phyloP scores from a whole-genome alignment of 2,888 invertebrate species.

The Ferrisia virgata region DNA sequence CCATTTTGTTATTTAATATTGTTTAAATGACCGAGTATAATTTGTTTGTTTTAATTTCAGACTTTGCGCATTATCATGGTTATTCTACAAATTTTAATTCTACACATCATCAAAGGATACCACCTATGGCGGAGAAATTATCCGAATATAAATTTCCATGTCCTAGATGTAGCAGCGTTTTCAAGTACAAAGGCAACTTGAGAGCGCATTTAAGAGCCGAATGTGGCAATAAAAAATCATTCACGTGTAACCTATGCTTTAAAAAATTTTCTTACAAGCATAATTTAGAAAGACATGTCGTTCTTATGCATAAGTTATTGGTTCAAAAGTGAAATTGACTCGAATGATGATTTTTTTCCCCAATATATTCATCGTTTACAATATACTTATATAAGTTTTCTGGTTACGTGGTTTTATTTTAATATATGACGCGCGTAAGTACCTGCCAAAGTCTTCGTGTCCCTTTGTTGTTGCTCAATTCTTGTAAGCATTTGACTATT shows the following conservation, averaged over 20 bases:
- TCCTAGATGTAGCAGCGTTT: slow-evolving; percentile 50
- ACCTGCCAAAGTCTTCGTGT: too few species aligned
- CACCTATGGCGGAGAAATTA: not conserved
- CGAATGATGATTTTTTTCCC: not conserved
- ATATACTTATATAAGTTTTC: too few species aligned
- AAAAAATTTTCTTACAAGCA: not conserved
- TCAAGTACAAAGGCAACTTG: slow-evolving; percentile 49
- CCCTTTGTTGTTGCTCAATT: too few species aligned
- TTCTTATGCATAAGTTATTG: not conserved
- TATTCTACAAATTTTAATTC: not conserved
- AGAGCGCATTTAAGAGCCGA: slow-evolving; percentile 52
- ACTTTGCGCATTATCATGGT: not conserved
- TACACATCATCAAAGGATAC: not conserved
- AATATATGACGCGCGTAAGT: too few species aligned
- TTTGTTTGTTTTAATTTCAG: not conserved
- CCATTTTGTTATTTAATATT: too few species aligned
- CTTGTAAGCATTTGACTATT: too few species aligned
- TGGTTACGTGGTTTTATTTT: not conserved
- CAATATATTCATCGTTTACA: too few species aligned
- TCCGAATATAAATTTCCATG: slow-evolving; percentile 12
- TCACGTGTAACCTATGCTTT: slow-evolving; percentile 51
- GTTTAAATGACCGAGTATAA: not conserved
- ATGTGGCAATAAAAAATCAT: slow-evolving; percentile 57
- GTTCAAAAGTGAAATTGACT: not conserved
- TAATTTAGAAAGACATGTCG: not conserved